Conservation (phyloP, 2,113 vertebrate species). For the Halcyon malimbica region DNA sequence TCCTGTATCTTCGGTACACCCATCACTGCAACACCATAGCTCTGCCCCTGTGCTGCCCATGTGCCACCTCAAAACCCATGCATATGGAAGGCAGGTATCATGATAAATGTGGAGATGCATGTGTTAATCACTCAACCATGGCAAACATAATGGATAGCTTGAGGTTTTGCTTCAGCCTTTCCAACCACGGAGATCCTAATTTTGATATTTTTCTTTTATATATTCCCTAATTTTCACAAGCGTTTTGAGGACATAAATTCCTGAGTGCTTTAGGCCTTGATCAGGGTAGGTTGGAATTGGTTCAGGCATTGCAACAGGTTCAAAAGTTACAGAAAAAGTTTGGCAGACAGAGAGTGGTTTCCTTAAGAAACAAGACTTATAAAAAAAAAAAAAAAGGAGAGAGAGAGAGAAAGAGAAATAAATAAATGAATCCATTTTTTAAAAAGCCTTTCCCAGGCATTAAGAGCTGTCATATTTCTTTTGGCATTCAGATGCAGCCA, state of each 20-base stretch:
- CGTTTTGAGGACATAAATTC: not conserved
- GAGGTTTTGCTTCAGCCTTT: conserved; percentile 2
- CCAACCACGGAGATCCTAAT: not conserved
- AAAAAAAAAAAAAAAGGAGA: not conserved
- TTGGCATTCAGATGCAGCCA: conserved; percentile 45
- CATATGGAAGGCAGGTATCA: not conserved
- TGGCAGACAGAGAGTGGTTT: not conserved
- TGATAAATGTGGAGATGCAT: not conserved
- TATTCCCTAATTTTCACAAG: not conserved
- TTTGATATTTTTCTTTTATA: not conserved
- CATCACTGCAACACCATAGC: not conserved
- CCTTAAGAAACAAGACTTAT: not conserved
- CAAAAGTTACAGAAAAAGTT: conserved; percentile 9
- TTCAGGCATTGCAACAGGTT: not conserved
- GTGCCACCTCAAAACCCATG: not conserved
- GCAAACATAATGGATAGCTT: not conserved
- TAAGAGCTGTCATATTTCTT: conserved; percentile 26
- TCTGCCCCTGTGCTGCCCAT: not conserved
- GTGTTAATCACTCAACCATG: not conserved
- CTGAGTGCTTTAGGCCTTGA: not conserved
- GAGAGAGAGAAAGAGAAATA: not conserved
- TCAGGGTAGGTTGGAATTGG: not conserved
- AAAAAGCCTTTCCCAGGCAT: not conserved
- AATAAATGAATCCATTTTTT: not conserved
- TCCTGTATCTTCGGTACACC: not conserved